Evolutionary conservation across 2,113 vertebrate genomes (phyloP).

Genomic region (Oryzias curvinotus): DNA sequence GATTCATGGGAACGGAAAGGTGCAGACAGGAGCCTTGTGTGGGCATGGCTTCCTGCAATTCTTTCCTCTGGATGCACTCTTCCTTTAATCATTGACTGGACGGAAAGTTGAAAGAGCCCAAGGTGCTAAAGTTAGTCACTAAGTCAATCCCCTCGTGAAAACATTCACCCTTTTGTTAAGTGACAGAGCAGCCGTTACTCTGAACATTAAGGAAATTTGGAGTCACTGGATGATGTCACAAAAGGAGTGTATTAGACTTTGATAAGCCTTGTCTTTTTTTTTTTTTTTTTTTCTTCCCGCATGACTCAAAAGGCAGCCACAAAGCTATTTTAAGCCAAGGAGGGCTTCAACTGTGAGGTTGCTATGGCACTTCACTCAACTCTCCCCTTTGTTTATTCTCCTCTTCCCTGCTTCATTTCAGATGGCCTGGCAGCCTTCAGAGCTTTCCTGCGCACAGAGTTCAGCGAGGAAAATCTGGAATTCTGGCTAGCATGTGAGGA

Average conservation of each 20-base stretch:
- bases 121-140: conserved; percentile 16
- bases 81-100: conserved; percentile 59
- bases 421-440: conserved; percentile 94
- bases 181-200: conserved; percentile 5
- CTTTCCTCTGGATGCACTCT: conserved; percentile 52
- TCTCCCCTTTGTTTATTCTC: conserved; percentile 45
- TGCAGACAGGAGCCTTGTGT: conserved; percentile 52
- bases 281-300: conserved; percentile 13
- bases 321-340: conserved; percentile 59
- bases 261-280: conserved; percentile 6
- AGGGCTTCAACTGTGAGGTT: conserved; percentile 47
- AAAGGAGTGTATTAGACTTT: conserved; percentile 1
- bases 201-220: conserved; percentile 22
- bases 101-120: conserved; percentile 23
- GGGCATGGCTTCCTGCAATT: conserved; percentile 73
- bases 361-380: conserved; percentile 60
- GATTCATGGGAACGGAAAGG: conserved; percentile 76
- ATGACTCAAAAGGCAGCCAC: conserved; percentile 47
- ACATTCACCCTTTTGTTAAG: conserved; percentile 42
- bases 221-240: conserved; percentile 46
- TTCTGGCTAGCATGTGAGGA: conserved; percentile 99
- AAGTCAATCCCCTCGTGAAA: neutral
- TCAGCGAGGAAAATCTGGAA: conserved; percentile 98
- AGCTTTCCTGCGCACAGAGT: conserved; percentile 95
- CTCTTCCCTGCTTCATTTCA: conserved; percentile 62